Evolutionary conservation across 2,888 invertebrate genomes (phyloP), one percentile per base, ranked within the genome.

Genomic region (Gari tellinella): DNA sequence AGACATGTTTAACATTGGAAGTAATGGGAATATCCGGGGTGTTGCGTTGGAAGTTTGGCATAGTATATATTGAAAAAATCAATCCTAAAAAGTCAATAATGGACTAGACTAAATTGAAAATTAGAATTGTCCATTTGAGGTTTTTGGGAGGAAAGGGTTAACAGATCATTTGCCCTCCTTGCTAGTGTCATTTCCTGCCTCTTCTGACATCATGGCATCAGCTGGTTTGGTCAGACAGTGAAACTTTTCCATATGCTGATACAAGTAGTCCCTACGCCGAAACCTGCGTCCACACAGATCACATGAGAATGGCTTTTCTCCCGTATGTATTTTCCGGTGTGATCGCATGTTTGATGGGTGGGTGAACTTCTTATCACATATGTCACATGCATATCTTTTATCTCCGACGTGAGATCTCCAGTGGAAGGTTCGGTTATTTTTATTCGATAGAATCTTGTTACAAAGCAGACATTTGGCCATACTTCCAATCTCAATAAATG

Each of bases 331-430:
- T 66, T 79, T 72, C 19, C 84, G 75, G 48, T 80, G 80, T 15
- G 81, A 79, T 26, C 80, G 70, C 76, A 85, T 77, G 43, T 83
- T 84, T 56, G 82, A 82, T 41, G 83, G 79, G 53, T 84, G 81
- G 37, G 85, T 86, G 65, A 86, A 86, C 17, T 80, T 82, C 26
- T 79, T 76, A 43, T 83, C 81, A 58, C 86, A 86, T 40, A 83
- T 74, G 52, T 86, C 86, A 58, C 86, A 86, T 1, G 45, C 52
- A 49, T 66, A 77, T 12, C 77, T 56, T 41, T 77, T 77, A 43
- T 77, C 77, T 0, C 77, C 77, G 7, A 77, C 72, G 38, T 77
- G 77, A 17, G 77, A 77, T 25, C 77, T 25, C 77, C 77, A 77
- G 38, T 77, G 77, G 49, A 77, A 77, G 26, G 72, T 77, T 31